Base-by-base conservation (phyloP, 2,888 invertebrate genomes). In the Camponotus fellah region DNA sequence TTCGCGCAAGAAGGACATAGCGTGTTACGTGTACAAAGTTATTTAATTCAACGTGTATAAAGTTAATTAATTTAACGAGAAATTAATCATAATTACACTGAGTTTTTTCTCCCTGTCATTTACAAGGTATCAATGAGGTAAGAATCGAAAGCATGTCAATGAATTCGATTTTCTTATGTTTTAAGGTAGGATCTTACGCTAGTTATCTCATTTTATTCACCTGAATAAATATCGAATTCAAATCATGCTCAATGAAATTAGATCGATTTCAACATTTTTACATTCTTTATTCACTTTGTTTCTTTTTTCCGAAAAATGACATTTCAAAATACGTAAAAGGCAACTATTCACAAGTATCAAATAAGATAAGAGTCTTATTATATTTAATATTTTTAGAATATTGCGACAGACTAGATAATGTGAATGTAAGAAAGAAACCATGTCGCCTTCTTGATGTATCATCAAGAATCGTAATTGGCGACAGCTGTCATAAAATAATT, bases 381-480 rank as follows among this genome's bases (percentile, higher is more conserved):
- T n/a, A 26, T 2, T 64, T 2, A 37, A 64, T 53, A 77, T n/a
- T 56, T 4, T 40, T 43, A 21, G n/a, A 68, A 77, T 12, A 21
- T 9, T 40, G 26, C 17, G 4, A 65, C 12, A 53, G 40, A 56
- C 17, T n/a, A 34, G 17, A 56, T n/a, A 17, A 60, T 8, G 9
- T 66, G 17, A 34, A 58, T 14, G 32, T 49, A 76, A 37, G 53
- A 81, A 65, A 10, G 21, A 6, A 37, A 46, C 3, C 53, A n/a
- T 32, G 21, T 80, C 37, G 21, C 14, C 32, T 53, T 68, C 68
- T 68, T 74, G 74, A 81, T 81, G 43, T 32, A 56, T 81, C 53
- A 74, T 84, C 66, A 74, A 81, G 81, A 74, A n/a, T 71, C 14
- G 10, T 34, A 72, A 72, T 72, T 66, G 40, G 14, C 10, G 68